These are phyloP conservation scores for Sebastiscus tertius DNA, from an alignment of 2,797 vertebrate species.

Conservation along the genomic window DNA sequence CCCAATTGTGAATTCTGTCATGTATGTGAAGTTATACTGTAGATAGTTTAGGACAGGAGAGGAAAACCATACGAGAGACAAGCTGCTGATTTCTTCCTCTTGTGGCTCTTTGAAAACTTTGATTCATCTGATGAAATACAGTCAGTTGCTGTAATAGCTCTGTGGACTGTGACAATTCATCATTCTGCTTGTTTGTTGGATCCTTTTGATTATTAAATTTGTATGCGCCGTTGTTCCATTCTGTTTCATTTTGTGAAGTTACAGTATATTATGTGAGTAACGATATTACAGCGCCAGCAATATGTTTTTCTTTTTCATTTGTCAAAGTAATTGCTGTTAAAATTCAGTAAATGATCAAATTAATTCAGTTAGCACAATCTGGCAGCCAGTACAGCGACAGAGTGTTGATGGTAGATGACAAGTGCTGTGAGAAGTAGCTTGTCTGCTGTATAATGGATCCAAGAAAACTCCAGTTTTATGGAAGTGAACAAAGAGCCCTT, in stretches of 20 bases:
- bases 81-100: neutral
- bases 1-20: neutral
- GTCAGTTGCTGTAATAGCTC: neutral
- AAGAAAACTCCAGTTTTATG: neutral
- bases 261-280: neutral
- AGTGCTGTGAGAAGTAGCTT: neutral
- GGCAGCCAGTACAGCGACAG: neutral
- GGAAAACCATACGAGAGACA: neutral
- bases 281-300: neutral
- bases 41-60: neutral
- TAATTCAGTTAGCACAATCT: neutral
- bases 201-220: neutral
- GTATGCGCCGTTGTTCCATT: neutral
- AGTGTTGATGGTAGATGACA: neutral
- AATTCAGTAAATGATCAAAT: neutral
- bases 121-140: neutral
- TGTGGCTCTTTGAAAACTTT: neutral
- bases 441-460: neutral
- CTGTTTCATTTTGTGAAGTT: neutral
- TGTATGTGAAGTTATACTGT: neutral
- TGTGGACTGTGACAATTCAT: neutral
- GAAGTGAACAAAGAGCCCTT: neutral
- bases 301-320: neutral
- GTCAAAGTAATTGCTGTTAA: neutral
- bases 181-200: neutral